These are phyloP conservation scores for Pantherophis vulpinus DNA, from an alignment of 2,797 vertebrate genomes.

Conservation along the genomic window DNA sequence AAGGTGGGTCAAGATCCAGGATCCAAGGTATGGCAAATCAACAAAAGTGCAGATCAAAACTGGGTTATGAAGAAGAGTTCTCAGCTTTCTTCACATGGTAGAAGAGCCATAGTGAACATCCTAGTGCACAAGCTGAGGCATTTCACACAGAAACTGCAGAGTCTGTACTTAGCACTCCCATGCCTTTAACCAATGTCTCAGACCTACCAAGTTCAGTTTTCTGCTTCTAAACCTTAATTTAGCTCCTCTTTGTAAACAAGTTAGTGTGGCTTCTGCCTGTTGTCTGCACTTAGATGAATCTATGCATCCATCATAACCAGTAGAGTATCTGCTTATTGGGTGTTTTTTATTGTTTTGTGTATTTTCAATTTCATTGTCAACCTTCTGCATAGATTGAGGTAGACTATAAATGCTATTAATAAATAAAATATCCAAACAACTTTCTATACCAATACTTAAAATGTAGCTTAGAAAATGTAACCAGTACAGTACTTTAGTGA, in stretches of 20 bases:
- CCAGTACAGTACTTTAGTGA: background rate
- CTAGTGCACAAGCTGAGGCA: background rate
- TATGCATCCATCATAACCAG: background rate
- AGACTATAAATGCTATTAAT: background rate
- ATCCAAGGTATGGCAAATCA: background rate
- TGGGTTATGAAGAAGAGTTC: background rate
- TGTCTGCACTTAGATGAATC: background rate
- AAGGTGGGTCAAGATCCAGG: background rate
- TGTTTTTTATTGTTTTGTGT: background rate
- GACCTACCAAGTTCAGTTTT: background rate
- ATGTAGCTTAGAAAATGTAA: background rate
- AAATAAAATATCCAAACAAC: background rate
- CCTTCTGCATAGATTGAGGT: background rate
- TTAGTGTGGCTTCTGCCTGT: background rate
- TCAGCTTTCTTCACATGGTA: background rate
- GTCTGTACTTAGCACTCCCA: background rate
- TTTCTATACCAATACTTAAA: background rate
- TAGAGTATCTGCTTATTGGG: background rate
- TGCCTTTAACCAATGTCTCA: background rate
- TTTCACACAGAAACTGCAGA: background rate
- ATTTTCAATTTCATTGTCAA: background rate
- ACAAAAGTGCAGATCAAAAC: background rate
- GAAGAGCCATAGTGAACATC: background rate
- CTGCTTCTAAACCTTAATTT: background rate
- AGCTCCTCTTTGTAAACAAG: background rate